Evolutionary conservation across 2,797 vertebrate species (phyloP).

Genomic region (Phrynocephalus guinanensis): DNA sequence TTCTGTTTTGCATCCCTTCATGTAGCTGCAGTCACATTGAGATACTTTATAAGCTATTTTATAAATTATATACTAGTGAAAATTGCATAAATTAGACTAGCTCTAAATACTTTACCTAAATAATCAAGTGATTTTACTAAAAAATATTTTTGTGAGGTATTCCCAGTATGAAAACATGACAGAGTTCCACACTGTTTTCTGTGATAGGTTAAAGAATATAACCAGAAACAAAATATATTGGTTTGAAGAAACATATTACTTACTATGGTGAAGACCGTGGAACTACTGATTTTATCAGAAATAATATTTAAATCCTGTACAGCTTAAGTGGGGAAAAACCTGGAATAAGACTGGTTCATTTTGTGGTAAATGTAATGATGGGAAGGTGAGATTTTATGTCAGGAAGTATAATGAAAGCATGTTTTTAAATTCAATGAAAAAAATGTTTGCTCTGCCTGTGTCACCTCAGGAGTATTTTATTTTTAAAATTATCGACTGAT

Average conservation of each 20-base stretch:
- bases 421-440: background rate
- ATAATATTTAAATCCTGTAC: conserved; percentile 16
- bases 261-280: conserved; percentile 54
- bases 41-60: too few species aligned
- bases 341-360: background rate
- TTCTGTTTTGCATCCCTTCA: background rate
- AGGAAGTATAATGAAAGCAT: background rate
- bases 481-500: background rate
- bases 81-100: too few species aligned
- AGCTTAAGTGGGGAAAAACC: conserved; percentile 8
- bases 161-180: conserved; percentile 15
- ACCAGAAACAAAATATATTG: conserved; percentile 32
- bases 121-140: accelerated
- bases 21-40: too few species aligned
- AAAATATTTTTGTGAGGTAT: background rate
- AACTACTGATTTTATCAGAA: conserved; percentile 35
- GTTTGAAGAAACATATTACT: conserved; percentile 27
- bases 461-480: background rate
- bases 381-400: background rate
- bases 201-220: conserved; percentile 22
- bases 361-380: background rate
- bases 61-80: too few species aligned
- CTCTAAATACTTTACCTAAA: background rate
- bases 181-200: background rate
- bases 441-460: background rate